Evolutionary conservation across 2,113 vertebrate genomes (phyloP), one percentile per base, ranked within the genome.

Genomic region (Lepisosteus osseus): DNA sequence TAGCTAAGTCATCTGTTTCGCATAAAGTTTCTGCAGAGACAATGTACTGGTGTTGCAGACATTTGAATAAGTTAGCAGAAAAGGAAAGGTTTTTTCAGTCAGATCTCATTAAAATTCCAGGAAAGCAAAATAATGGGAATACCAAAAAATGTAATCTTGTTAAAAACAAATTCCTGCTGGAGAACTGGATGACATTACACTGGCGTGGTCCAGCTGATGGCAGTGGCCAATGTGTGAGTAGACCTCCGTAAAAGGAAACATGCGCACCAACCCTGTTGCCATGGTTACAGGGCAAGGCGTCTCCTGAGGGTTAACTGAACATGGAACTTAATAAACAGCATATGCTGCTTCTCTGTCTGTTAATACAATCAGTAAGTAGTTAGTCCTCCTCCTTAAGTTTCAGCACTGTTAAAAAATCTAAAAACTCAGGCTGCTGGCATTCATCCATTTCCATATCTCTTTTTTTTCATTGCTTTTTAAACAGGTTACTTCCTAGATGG

Each of bases 21-120:
- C 5, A 51, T 9, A 5, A 51, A 9, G 47, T 51, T 51, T 51
- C 47, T 51, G 47, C 47, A 51, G 47, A 9, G 5, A 51, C 5
- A 51, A 9, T 51, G 9, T 51, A 51, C 47, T 2, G 47, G 5
- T 51, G 5, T 9, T 51, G 9, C 47, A 51, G 47, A 51, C 5
- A 5, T 51, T 5, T 51, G 47, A 6, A 5, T 51, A 6, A 6
- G 47, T 51, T 29, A 51, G 9, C 47, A 51, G 47, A 51, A 6
- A 9, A 51, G 47, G 47, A 9, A 9, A 9, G 47, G 47, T 59
- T 29, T 2, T 17, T 59, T 59, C 57, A 59, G 57, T 71, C 65
- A 74, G 75, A 68, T 54, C 72, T 75, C 54, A 78, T 86, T 83
- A 85, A 85, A 86, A 84, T 92, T 88, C 73, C 81, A 84, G 44